Base-by-base conservation (phyloP, 1,140 invertebrate species). In the Drosophila yakuba region DNA sequence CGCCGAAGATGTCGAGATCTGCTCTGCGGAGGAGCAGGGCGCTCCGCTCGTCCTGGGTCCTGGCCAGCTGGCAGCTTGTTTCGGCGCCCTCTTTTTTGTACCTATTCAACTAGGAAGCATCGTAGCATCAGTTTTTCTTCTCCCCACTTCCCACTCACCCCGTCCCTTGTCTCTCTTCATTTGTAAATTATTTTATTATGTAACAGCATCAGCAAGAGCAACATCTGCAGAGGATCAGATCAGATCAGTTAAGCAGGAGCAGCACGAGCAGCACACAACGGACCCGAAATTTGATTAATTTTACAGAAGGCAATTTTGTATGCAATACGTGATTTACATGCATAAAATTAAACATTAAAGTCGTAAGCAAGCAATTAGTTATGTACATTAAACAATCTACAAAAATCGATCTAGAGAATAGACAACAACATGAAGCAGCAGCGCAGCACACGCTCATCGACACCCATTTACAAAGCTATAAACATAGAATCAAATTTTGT, bases 291-390 rank as follows among this genome's bases (percentile, higher is more conserved):
- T 47, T n/a, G 14, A 71, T 61, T 61, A 69, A 45, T 60, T 69
- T 57, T 71, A 71, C 58, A 62, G 52, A 54, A 62, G 67, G 64
- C 64, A 77, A 69, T 71, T 77, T 78, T 78, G 73, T 81, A 86
- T 86, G 82, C 64, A 81, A 86, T 81, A 86, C 61, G 83, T 88
- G 82, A 85, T 80, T 80, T 69, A 85, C 60, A 85, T 81, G 80
- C 78, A 71, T 80, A 74, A 47, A 66, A 51, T 20, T 74, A 74
- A 15, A 63, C 67, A 55, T 60, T 62, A 50, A 50, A 75, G 41
- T 57, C 52, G 20, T 75, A 75, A 58, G 72, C 39, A 41, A 76
- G 47, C 45, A 75, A 75, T 75, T 76, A 75, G 73, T 75, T 75
- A 75, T 75, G 72, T 75, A 76, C 62, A 58, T 76, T 76, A 74